These are phyloP conservation scores for Atherix ibis DNA, from an alignment of 2,888 invertebrate species.

Conservation along the genomic window DNA sequence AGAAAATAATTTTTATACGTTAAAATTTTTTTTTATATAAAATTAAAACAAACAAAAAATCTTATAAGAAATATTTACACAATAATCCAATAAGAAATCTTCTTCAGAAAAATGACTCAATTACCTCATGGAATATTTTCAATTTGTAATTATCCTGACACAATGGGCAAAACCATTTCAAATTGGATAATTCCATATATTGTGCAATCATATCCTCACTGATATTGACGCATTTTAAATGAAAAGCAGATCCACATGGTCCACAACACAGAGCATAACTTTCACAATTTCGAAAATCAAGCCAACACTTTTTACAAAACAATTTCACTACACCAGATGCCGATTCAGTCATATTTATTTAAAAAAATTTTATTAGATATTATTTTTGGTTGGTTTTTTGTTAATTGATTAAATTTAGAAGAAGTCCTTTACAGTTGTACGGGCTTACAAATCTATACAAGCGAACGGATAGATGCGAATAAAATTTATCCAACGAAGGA, in stretches of 20 bases:
- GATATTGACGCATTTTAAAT: conserved; percentile 20
- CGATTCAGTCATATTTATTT: background rate
- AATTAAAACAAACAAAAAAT: too few relatives aligned
- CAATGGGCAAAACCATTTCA: conserved; percentile 27
- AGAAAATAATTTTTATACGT: too few relatives aligned
- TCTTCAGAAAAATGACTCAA: too few relatives aligned
- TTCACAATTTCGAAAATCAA: conserved; percentile 24
- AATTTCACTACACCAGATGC: background rate
- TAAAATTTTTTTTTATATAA: too few relatives aligned
- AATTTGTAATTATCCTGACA: conserved; percentile 28
- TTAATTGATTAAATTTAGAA: too few relatives aligned
- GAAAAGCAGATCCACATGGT: conserved; percentile 24
- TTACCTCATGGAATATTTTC: conserved; percentile 30
- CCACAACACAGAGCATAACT: conserved; percentile 22
- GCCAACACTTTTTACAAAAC: conserved; percentile 28
- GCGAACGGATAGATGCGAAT: too few relatives aligned
- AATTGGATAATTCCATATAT: conserved; percentile 16
- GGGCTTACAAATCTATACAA: too few relatives aligned
- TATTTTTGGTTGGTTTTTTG: too few relatives aligned
- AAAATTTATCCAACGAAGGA: too few relatives aligned
- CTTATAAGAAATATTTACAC: too few relatives aligned
- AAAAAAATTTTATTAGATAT: background rate
- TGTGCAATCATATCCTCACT: conserved; percentile 9
- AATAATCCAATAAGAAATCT: too few relatives aligned
- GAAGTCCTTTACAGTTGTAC: too few relatives aligned